phyloP scores from a whole-genome alignment of 2,888 invertebrate genomes.

The Timandra comae region DNA sequence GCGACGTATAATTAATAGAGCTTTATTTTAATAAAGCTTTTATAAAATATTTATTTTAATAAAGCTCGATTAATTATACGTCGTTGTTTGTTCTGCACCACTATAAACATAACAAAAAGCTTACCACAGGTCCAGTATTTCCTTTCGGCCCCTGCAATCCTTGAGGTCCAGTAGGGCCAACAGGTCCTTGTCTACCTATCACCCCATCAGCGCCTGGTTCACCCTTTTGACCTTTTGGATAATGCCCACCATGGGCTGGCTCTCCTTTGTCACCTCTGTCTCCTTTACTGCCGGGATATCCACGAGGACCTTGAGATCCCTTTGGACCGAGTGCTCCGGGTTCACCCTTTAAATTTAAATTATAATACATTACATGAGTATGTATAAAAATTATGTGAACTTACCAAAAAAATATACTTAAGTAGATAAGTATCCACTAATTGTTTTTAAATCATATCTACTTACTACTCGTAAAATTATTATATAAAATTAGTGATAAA shows the following conservation, averaged over 20 bases:
- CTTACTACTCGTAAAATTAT: too few relatives aligned
- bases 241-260: conserved; percentile 82
- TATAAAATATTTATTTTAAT: not conserved
- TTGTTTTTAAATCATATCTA: too few relatives aligned
- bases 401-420: too few relatives aligned
- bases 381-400: too few relatives aligned
- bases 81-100: not conserved
- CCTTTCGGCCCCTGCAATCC: conserved; percentile 80
- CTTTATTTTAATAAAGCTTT: not conserved
- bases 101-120: conserved; percentile 2
- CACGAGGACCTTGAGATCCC: conserved; percentile 86
- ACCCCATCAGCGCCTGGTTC: conserved; percentile 87
- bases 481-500: too few relatives aligned
- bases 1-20: too few relatives aligned
- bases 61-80: not conserved
- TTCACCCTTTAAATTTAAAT: conserved; percentile 83
- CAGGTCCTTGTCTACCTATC: conserved; percentile 79
- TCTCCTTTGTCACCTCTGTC: conserved; percentile 88
- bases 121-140: conserved; percentile 76
- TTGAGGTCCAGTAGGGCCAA: conserved; percentile 78
- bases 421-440: too few relatives aligned
- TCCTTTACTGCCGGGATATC: conserved; percentile 81
- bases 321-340: conserved; percentile 82
- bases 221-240: conserved; percentile 89
- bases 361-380: too few relatives aligned